These are phyloP conservation scores for Penelope pileata DNA, from an alignment of 2,113 vertebrate species.

Conservation along the genomic window DNA sequence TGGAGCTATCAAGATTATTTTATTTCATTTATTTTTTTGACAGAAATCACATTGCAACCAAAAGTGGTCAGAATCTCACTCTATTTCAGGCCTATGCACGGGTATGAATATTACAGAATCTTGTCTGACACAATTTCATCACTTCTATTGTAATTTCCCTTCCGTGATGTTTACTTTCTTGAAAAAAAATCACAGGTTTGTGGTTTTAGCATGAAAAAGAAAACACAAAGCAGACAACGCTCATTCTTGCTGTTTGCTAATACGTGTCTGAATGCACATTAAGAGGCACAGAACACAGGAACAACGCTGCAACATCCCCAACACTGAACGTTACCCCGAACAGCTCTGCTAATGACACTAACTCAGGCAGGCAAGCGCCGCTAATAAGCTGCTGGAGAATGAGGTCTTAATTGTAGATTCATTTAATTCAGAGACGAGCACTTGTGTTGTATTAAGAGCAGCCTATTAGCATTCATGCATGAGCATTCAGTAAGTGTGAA, in stretches of 20 bases:
- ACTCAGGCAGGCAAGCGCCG: background rate
- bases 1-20: background rate
- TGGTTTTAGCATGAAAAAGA: background rate
- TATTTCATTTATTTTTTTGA: background rate
- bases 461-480: background rate
- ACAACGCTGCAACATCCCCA: background rate
- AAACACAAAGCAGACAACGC: background rate
- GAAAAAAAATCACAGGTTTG: background rate
- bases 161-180: background rate
- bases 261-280: background rate
- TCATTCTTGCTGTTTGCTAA: background rate
- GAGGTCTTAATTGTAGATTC: conserved; percentile 29
- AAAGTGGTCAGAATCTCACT: conserved; percentile 10
- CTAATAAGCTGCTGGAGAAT: background rate
- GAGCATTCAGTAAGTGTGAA: background rate
- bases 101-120: background rate
- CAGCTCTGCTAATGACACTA: background rate
- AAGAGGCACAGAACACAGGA: background rate
- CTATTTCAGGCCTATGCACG: background rate
- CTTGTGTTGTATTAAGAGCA: background rate
- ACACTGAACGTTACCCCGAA: background rate
- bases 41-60: conserved; percentile 11
- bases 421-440: conserved; percentile 11
- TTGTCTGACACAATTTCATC: background rate
- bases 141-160: background rate